A percentile compares a stretch with the other conserved stretches of the same genome.
Evolutionary conservation across 2,797 vertebrate species (phyloP).

Genomic region (Serranus cabrilla): DNA sequence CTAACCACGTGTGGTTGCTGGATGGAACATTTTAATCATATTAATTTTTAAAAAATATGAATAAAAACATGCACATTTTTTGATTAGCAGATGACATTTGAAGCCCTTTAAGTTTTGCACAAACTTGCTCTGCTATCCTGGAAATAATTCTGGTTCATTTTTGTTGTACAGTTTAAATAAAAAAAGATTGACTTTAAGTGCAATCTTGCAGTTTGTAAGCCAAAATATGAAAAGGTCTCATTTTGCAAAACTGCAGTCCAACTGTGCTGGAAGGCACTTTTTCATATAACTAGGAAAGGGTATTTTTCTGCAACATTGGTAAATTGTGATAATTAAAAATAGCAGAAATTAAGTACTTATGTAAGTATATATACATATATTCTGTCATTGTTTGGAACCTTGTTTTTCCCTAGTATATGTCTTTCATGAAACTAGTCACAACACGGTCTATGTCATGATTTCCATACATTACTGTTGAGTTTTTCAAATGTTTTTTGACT

Average conservation of each 20-base stretch:
- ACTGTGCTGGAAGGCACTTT: background rate
- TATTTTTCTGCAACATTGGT: background rate
- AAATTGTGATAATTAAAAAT: background rate
- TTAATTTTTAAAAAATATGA: too few relatives aligned
- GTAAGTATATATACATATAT: background rate
- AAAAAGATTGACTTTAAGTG: background rate
- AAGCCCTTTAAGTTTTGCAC: background rate
- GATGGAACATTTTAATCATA: background rate
- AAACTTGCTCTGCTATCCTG: background rate
- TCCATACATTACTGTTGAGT: too few relatives aligned
- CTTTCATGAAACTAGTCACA: too few relatives aligned
- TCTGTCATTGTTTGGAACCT: too few relatives aligned
- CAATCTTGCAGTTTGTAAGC: background rate
- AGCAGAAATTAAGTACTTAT: background rate
- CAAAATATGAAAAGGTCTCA: constrained; percentile 6
- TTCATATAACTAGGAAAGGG: background rate
- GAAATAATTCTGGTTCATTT: background rate
- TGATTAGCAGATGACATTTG: background rate
- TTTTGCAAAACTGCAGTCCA: background rate
- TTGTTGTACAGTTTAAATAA: background rate
- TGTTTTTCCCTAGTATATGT: too few relatives aligned
- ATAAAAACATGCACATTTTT: too few relatives aligned
- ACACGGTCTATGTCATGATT: too few relatives aligned
- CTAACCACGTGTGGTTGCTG: background rate
- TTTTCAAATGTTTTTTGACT: too few relatives aligned